Base-by-base conservation (phyloP, 2,797 vertebrate genomes). In the Pseudochromis fuscus region DNA sequence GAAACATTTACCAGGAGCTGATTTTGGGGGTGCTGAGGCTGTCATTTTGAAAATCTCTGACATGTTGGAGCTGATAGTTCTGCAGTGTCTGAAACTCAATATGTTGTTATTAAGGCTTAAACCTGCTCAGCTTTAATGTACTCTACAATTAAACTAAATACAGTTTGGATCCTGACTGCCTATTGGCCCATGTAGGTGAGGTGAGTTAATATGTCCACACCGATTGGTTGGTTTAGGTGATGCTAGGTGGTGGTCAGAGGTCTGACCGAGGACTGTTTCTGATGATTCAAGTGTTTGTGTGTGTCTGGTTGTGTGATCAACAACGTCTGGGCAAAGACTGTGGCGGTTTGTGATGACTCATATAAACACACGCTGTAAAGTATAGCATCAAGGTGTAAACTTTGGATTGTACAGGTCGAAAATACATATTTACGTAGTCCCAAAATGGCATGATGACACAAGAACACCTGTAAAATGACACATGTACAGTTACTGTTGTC, bases 41-140 rank as follows among this genome's bases (percentile, higher is more conserved):
- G 40, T 40, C 25, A 42, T 19, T 58, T 19, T 57, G 1, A 49
- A 50, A 30, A 18, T 27, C 11, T 59, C 10, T 28, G 42, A 48
- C 50, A 7, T 46, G 49, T 38, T 23, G n/a, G 24, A 42, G 70
- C 49, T 67, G 67, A 51, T 37, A 3, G 24, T 33, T 27, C 21
- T 13, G 31, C 10, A 4, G 9, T 7, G 30, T 57, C 44, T 60
- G 23, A 69, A 60, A 79, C 33, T 45, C 8, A 52, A 33, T 33
- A 51, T 25, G 65, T 33, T 61, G 53, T 59, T 56, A 74, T 69
- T 63, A 69, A 50, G 45, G 49, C 31, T 65, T 21, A 37, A 57
- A 58, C 51, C 42, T 15, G 3, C 18, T 10, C 58, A 31, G 46
- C 18, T 58, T 57, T 12, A 68, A 69, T 13, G 10, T 58, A 9